Conservation (phyloP, 2,888 invertebrate genomes). For the Rhamphomyia laevipes region DNA sequence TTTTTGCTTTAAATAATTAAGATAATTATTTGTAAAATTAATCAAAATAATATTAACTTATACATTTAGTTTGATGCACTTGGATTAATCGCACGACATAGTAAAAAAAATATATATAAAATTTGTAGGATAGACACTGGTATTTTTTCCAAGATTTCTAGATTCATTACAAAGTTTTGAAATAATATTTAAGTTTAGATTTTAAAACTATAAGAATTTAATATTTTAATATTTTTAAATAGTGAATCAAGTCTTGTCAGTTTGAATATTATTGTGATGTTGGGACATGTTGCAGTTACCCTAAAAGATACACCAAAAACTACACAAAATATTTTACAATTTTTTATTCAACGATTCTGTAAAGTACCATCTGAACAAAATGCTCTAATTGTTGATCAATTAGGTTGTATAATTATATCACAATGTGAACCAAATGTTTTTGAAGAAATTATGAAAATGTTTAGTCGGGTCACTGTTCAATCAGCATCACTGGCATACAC, state of each 20-base stretch:
- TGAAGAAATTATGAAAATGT: conserved; percentile 97
- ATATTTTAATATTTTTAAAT: conserved; percentile 21
- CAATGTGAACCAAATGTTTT: conserved; percentile 75
- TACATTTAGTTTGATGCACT: too few species aligned
- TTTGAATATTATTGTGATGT: conserved; percentile 92
- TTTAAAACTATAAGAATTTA: background rate
- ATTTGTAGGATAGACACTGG: too few species aligned
- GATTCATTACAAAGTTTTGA: too few species aligned
- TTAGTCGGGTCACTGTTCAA: conserved; percentile 88
- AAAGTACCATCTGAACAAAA: conserved; percentile 87
- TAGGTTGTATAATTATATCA: conserved; percentile 96
- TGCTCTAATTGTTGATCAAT: conserved; percentile 88
- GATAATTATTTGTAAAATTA: background rate
- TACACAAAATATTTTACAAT: conserved; percentile 88
- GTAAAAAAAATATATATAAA: too few species aligned
- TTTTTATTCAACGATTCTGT: conserved; percentile 92
- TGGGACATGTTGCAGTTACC: conserved; percentile 94
- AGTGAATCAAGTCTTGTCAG: conserved; percentile 88
- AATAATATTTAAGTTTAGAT: background rate
- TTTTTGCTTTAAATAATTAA: background rate
- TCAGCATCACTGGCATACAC: conserved; percentile 69
- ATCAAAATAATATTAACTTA: too few species aligned
- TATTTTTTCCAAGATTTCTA: background rate
- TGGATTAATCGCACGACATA: too few species aligned
- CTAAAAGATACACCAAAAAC: conserved; percentile 88